Evolutionary conservation across 35 echinoderm and acorn worm genomes (phyloP).

Genomic region (Apostichopus japonicus): DNA sequence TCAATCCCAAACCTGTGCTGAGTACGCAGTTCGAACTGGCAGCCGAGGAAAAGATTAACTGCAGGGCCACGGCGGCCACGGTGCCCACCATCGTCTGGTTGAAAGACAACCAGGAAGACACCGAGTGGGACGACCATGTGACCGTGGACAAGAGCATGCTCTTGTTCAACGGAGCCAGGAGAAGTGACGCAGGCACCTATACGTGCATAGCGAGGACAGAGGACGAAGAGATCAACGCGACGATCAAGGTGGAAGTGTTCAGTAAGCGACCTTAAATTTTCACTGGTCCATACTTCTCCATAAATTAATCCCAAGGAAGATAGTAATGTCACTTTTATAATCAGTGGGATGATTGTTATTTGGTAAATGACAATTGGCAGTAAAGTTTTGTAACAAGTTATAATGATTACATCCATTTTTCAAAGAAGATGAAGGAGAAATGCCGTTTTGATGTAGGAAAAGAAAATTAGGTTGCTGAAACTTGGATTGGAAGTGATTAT

Average conservation of each 20-base stretch:
- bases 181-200: slow-evolving; percentile 78
- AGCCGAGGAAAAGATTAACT: slow-evolving; percentile 53
- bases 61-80: slow-evolving; percentile 64
- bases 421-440: too few species aligned
- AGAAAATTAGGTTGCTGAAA: too few species aligned
- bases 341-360: too few species aligned
- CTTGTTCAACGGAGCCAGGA: slow-evolving; percentile 68
- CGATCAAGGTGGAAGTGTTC: slow-evolving; percentile 75
- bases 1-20: slow-evolving; percentile 65
- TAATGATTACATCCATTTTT: too few species aligned
- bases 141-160: slow-evolving; percentile 54
- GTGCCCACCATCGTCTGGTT: slow-evolving; percentile 57
- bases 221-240: slow-evolving; percentile 66
- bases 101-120: slow-evolving; percentile 14
- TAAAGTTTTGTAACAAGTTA: too few species aligned
- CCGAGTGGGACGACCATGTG: slow-evolving; percentile 63
- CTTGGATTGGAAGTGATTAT: too few species aligned
- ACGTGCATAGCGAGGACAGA: slow-evolving; percentile 70
- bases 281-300: too few species aligned
- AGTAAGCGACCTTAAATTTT: slow-evolving; percentile 47
- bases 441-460: too few species aligned
- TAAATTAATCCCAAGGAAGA: too few species aligned
- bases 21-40: slow-evolving; percentile 59
- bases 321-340: too few species aligned
- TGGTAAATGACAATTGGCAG: too few species aligned